Base-by-base conservation (phyloP, 2,113 vertebrate species). In the Phoenicopterus ruber region DNA sequence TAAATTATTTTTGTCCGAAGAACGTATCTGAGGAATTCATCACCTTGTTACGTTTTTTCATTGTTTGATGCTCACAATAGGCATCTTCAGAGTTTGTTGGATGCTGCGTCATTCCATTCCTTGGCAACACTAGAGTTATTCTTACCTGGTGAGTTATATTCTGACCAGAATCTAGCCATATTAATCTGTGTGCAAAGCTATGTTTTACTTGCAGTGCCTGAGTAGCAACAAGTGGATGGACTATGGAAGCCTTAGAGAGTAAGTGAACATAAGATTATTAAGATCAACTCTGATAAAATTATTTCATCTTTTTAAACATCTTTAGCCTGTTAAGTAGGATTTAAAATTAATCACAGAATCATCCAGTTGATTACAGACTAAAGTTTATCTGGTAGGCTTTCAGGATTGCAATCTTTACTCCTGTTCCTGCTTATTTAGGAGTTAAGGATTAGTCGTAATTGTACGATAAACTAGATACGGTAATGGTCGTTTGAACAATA, bases 181-280 rank as follows among this genome's bases (percentile, higher is more conserved):
- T 26, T 90, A 86, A 94, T 36, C 74, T 86, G 14, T 58, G 52
- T 63, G 21, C 38, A 83, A 87, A 82, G 17, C 25, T 80, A 21
- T 54, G 32, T 67, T 94, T 94, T 91, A 78, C 58, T 82, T 92
- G 32, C 80, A 46, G 50, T 83, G 82, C 34, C 71, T 90, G 83
- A 52, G 72, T 93, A 95, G 80, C 89, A 96, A 88, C 89, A 96
- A 88, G 80, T 96, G 34, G 32, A 76, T 89, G 11, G 40, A 80
- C 62, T 70, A 34, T 70, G 61, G 61, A 91, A 74, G 66, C 47
- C 58, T 82, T 50, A 62, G 38, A 94, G 34, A 93, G 57, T 40
- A 84, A 95, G 74, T 81, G 70, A 93, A 88, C 1, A 4, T 86
- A 85, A 93, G 55, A 89, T 94, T 86, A 87, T 85, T 80, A 74